Percentiles rank a stretch among this genome's conserved stretches.
phyloP scores from a whole-genome alignment of 2,113 vertebrate species.

The Phasianus colchicus region DNA sequence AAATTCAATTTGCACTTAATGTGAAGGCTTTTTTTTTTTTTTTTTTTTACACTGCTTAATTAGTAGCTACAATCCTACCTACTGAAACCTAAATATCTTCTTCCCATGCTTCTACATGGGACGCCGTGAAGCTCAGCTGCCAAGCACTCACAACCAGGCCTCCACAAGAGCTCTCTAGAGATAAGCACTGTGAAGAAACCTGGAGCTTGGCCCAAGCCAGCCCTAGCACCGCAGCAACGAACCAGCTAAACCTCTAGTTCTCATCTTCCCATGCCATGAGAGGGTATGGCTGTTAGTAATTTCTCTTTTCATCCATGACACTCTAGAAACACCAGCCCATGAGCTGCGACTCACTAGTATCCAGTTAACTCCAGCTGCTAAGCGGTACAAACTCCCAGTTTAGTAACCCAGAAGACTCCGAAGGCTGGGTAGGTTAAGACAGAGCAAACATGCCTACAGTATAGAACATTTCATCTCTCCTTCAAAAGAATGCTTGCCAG shows the following conservation, averaged over 20 bases:
- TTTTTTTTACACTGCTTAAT: conserved; percentile 49
- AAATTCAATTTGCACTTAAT: conserved; percentile 12
- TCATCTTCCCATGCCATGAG: not conserved
- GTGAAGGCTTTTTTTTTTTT: conserved; percentile 23
- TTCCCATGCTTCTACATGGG: not conserved
- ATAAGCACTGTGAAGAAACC: not conserved
- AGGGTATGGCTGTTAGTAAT: not conserved
- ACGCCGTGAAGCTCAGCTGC: not conserved
- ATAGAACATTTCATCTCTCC: not conserved
- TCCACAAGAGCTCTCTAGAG: not conserved
- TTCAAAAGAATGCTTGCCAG: not conserved
- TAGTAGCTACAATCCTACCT: conserved; percentile 9
- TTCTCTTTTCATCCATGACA: not conserved
- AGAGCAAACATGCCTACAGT: not conserved
- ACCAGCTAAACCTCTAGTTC: not conserved
- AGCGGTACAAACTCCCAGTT: not conserved
- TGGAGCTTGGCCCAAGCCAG: not conserved
- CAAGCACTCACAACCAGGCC: not conserved
- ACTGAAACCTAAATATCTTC: conserved; percentile 12
- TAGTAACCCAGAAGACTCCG: not conserved
- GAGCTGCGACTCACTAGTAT: rapidly evolving
- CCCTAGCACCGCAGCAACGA: not conserved
- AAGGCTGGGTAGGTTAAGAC: not conserved
- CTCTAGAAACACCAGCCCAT: not conserved
- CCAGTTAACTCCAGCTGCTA: not conserved